Conservation (phyloP, 1,140 invertebrate species). For the Helicoverpa armigera region DNA sequence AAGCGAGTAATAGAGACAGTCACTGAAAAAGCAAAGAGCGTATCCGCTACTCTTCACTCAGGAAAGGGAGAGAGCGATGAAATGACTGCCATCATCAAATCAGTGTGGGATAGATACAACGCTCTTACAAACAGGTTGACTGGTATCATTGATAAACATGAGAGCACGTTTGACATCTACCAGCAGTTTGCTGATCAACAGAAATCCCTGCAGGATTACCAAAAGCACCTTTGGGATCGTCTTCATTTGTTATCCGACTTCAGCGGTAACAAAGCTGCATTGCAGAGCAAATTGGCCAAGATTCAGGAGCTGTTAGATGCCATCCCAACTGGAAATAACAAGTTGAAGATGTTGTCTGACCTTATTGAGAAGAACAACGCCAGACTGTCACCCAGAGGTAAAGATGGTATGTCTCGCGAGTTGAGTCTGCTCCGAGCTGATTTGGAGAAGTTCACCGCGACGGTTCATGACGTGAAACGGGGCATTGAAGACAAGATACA, state of each 20-base stretch:
- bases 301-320: constrained; percentile 92
- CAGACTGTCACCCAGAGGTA: constrained; percentile 91
- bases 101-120: constrained; percentile 92
- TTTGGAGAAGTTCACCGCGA: constrained; percentile 93
- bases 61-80: constrained; percentile 88
- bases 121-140: constrained; percentile 87
- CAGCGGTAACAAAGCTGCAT: constrained; percentile 92
- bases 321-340: constrained; percentile 91
- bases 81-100: constrained; percentile 90
- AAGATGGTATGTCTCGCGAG: constrained; percentile 94
- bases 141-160: constrained; percentile 88
- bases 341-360: constrained; percentile 90
- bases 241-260: constrained; percentile 92
- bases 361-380: constrained; percentile 89
- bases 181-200: constrained; percentile 95
- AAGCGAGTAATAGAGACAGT: constrained; percentile 96
- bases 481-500: constrained; percentile 94
- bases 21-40: constrained; percentile 93
- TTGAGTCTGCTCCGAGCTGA: constrained; percentile 92
- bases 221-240: constrained; percentile 95
- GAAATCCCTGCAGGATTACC: constrained; percentile 94
- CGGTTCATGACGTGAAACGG: constrained; percentile 91
- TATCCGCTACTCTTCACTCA: constrained; percentile 86
- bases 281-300: constrained; percentile 91
- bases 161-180: constrained; percentile 92